A percentile compares a stretch with the other conserved stretches of the same genome.
Conservation (phyloP, 2,888 invertebrate genomes). For the Folsomia candida region DNA sequence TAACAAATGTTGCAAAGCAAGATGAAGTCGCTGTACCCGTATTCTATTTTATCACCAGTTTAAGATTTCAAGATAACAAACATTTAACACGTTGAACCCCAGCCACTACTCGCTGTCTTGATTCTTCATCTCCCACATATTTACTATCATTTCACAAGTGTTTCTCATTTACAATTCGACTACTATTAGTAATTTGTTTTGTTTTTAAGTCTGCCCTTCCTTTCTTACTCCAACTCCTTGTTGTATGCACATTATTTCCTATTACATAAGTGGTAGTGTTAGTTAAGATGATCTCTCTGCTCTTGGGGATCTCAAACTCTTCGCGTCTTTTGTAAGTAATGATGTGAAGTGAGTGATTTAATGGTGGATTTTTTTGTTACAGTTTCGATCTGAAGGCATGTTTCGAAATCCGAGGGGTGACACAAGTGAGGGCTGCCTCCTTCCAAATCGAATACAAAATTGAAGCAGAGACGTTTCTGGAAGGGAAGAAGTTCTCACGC, state of each 20-base stretch:
- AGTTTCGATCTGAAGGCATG: conserved; percentile 80
- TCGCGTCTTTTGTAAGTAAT: too few relatives aligned
- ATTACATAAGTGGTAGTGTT: not conserved
- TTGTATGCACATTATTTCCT: not conserved
- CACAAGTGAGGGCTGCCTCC: conserved; percentile 38
- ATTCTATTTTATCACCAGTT: not conserved
- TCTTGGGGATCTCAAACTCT: too few relatives aligned
- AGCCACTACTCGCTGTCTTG: too few relatives aligned
- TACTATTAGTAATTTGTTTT: conserved; percentile 2
- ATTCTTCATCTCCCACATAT: too few relatives aligned
- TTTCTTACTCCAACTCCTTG: not conserved
- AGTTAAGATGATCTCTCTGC: too few relatives aligned
- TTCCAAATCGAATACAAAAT: conserved; percentile 70
- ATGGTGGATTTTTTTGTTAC: conserved; percentile 18
- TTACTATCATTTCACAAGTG: too few relatives aligned
- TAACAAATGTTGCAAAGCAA: too few relatives aligned
- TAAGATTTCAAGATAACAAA: not conserved
- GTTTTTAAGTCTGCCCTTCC: not conserved
- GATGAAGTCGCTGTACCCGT: too few relatives aligned
- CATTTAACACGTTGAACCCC: not conserved
- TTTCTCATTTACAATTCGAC: not conserved
- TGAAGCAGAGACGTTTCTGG: conserved; percentile 77
- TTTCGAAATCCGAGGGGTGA: conserved; percentile 61
- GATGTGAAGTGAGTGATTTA: not conserved
- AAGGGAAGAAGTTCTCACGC: conserved; percentile 73